These are phyloP conservation scores for Nycticorax nycticorax DNA, from an alignment of 2,113 vertebrate genomes.

Conservation along the genomic window DNA sequence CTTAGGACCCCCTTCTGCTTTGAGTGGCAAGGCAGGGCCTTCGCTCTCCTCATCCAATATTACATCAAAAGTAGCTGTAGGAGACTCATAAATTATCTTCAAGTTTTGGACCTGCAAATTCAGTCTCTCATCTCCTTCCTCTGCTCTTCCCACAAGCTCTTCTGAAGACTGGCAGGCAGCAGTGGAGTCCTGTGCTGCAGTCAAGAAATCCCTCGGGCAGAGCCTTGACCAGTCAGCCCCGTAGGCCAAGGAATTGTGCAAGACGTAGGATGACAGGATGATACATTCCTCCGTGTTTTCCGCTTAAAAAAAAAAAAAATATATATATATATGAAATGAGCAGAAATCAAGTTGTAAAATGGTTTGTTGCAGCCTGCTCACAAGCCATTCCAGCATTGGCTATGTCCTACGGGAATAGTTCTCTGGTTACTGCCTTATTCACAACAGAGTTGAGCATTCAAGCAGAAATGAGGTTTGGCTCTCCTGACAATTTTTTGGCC, in stretches of 20 bases:
- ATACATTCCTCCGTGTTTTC: constrained; percentile 71
- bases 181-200: background rate
- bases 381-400: background rate
- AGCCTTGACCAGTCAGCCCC: constrained; percentile 92
- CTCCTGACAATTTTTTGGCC: background rate
- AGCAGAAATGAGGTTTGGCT: background rate
- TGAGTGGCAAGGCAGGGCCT: constrained; percentile 34
- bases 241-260: constrained; percentile 90
- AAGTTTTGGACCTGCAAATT: constrained; percentile 62
- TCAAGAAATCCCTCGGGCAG: constrained; percentile 17
- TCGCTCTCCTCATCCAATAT: constrained; percentile 74
- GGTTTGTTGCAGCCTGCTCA: background rate
- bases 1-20: background rate
- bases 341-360: background rate
- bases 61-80: constrained; percentile 80
- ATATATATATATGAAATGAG: background rate
- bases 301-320: constrained; percentile 50
- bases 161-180: background rate
- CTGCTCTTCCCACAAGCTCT: background rate
- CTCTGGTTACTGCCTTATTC: background rate
- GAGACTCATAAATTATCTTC: constrained; percentile 80
- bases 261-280: constrained; percentile 79
- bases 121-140: background rate
- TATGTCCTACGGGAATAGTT: background rate
- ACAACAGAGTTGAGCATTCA: background rate